A percentile compares a stretch with the other conserved stretches of the same genome.
phyloP scores from a whole-genome alignment of 2,888 invertebrate genomes.

The Erynnis tages region DNA sequence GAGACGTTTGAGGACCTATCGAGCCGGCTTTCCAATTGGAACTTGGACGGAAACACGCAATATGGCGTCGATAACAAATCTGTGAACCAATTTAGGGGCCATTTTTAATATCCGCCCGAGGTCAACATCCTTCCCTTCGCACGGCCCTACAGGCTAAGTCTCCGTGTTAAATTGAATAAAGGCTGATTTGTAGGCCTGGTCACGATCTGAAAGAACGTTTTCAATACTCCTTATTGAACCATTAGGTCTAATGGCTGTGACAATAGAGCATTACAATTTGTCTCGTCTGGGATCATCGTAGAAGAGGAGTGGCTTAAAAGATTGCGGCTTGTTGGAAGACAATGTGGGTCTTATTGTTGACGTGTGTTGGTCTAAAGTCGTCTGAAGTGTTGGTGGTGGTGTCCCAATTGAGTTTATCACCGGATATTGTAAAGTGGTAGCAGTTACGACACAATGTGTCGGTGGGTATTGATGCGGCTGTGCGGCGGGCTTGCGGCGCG shows the following conservation, averaged over 20 bases:
- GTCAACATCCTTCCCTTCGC: constrained; percentile 68
- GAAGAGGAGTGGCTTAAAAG: constrained; percentile 40
- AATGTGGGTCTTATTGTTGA: constrained; percentile 53
- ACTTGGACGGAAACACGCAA: constrained; percentile 57
- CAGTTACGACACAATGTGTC: constrained; percentile 63
- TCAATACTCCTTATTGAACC: constrained; percentile 75
- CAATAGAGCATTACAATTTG: constrained; percentile 78
- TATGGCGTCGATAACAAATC: constrained; percentile 62
- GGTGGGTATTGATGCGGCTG: constrained; percentile 60
- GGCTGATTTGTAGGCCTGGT: constrained; percentile 62
- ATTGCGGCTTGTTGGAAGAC: constrained; percentile 37
- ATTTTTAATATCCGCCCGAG: constrained; percentile 74
- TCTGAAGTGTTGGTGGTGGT: constrained; percentile 38
- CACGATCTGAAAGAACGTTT: constrained; percentile 63
- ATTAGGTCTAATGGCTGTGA: constrained; percentile 73
- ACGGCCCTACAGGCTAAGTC: constrained; percentile 50
- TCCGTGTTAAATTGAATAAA: constrained; percentile 64
- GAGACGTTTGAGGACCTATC: constrained; percentile 46
- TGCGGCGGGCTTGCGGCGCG: constrained; percentile 46
- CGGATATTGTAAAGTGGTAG: constrained; percentile 78
- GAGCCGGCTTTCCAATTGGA: constrained; percentile 41
- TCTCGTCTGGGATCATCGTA: constrained; percentile 49
- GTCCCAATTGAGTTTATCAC: constrained; percentile 74
- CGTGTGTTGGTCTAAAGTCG: constrained; percentile 50
- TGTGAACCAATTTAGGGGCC: constrained; percentile 65